These are phyloP conservation scores for Gracilinanus agilis DNA, from an alignment of 2,113 vertebrate genomes.

Conservation along the genomic window DNA sequence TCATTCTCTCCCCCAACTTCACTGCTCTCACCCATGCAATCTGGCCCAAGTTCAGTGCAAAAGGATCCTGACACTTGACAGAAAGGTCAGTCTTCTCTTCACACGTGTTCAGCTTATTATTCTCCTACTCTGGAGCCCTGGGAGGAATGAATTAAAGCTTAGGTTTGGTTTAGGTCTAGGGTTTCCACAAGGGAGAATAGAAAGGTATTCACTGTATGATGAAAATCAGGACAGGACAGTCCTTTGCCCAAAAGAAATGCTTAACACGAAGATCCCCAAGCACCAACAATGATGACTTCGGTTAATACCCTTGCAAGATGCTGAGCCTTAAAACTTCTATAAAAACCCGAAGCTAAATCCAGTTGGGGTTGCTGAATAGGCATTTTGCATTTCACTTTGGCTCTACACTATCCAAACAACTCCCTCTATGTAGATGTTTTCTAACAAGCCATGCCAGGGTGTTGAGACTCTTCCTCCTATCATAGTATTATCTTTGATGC, in stretches of 20 bases:
- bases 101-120: not conserved
- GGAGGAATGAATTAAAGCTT: not conserved
- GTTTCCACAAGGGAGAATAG: not conserved
- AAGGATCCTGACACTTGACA: not conserved
- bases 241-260: not conserved
- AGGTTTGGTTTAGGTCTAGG: not conserved
- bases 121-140: not conserved
- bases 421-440: not conserved
- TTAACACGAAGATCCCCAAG: not conserved
- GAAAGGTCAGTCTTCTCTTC: not conserved
- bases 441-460: not conserved
- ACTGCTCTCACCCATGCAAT: not conserved
- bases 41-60: not conserved
- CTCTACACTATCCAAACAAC: not conserved
- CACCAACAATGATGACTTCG: not conserved
- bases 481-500: not conserved
- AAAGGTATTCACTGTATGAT: not conserved
- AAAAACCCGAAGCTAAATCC: not conserved
- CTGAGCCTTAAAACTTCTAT: not conserved
- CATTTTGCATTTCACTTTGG: not conserved
- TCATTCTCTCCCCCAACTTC: not conserved
- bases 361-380: not conserved
- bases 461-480: not conserved
- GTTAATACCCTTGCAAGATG: not conserved
- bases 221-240: not conserved